A percentile compares a stretch with the other conserved stretches of the same genome.
These are phyloP conservation scores for Isurus oxyrinchus DNA, from an alignment of 2,113 vertebrate genomes.

Conservation along the genomic window DNA sequence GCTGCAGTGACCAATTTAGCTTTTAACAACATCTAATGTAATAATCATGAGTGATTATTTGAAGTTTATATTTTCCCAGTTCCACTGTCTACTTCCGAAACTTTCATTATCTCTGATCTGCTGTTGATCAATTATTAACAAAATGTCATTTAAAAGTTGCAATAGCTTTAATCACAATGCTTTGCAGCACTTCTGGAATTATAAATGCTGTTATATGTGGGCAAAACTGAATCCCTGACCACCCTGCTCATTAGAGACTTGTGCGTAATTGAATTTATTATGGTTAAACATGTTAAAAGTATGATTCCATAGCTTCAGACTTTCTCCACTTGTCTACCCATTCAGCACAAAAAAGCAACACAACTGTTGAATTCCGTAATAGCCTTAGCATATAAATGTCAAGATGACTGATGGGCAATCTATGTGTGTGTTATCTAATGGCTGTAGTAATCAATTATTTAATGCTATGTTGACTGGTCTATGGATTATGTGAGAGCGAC, in stretches of 20 bases:
- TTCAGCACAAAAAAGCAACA: neutral
- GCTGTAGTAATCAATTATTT: slow-evolving; percentile 5
- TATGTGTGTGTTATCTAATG: slow-evolving; percentile 1
- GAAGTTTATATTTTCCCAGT: neutral
- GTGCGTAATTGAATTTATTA: neutral
- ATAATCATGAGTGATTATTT: neutral
- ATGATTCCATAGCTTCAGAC: neutral
- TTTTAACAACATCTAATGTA: neutral
- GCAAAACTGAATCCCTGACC: neutral
- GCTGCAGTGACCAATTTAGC: neutral
- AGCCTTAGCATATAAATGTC: neutral
- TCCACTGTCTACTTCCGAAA: neutral
- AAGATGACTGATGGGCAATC: slow-evolving; percentile 1
- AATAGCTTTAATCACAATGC: neutral
- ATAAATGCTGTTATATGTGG: neutral
- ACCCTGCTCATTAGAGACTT: neutral
- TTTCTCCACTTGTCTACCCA: neutral
- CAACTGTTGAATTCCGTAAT: neutral
- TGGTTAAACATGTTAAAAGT: neutral
- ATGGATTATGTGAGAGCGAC: neutral
- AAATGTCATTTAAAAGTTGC: neutral
- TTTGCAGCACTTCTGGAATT: neutral
- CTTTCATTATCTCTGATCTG: neutral
- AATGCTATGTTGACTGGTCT: neutral
- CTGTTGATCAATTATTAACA: neutral